Evolutionary conservation across 2,888 invertebrate species (phyloP), one percentile per base, ranked within the genome.

Genomic region (Lamproptera curius): DNA sequence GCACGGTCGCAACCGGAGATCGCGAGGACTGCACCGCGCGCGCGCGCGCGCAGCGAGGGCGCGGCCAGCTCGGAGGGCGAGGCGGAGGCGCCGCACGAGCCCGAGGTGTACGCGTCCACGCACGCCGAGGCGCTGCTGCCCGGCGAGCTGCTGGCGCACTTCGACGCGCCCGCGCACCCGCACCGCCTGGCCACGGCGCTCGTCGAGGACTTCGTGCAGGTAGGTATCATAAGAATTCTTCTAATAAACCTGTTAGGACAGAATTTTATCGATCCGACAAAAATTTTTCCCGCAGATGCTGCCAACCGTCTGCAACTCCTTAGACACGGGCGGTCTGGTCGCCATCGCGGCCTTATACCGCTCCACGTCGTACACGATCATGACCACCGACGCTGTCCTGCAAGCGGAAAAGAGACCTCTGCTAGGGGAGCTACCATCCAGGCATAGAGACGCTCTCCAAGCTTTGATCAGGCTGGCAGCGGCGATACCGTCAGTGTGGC

Each of bases 281-380:
- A 20, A 20, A n/a, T n/a, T n/a, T n/a, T n/a, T n/a, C n/a, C n/a
- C n/a, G n/a, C 62, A 82, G 85, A 61, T 76, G 47, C 62, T 83
- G 10, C 67, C 73, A 0, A 54, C 38, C 2, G 54, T 67, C 11
- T 62, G 61, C 35, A 63, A 59, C 1, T 51, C 70, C 3, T 46
- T 62, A 0, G 76, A 73, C 26, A 61, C 60, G 3, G 72, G 76
- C 1, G 75, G 75, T 2, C 61, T 75, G 61, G 61, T 65, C 2
- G 52, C 78, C 2, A 64, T 75, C 2, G 83, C 77, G 0, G 89
- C 91, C 0, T 73, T 93, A 1, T 96, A 94, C 92, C 92, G 94
- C 55, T 91, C 93, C 0, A 92, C 94, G 15, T 90, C 95, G 0
- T 96, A 95, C 73, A 95, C 95, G 1, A 89, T 95, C 45, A 91